A percentile compares a stretch with the other conserved stretches of the same genome.
These are phyloP conservation scores for Bombus picipes DNA, from an alignment of 1,140 invertebrate genomes.

Conservation along the genomic window DNA sequence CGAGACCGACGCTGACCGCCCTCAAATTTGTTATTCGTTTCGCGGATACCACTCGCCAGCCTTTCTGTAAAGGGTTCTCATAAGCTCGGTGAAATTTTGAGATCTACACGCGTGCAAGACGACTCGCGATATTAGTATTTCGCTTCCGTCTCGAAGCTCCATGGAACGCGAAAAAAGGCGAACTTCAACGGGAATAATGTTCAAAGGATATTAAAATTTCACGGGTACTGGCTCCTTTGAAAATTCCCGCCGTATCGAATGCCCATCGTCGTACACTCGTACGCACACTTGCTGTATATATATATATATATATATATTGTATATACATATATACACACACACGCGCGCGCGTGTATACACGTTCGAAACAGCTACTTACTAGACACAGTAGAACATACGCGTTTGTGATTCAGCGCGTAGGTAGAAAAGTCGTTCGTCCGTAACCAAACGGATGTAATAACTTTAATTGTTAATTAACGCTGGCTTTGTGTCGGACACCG, in stretches of 20 bases:
- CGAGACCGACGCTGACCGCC: slow-evolving; percentile 1
- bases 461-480: slow-evolving; percentile 71
- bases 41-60: not conserved
- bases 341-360: accelerated
- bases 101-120: not conserved
- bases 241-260: slow-evolving; percentile 22
- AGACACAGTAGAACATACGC: not conserved
- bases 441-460: slow-evolving; percentile 68
- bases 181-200: not conserved
- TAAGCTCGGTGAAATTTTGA: not conserved
- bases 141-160: not conserved
- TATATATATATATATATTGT: too few relatives aligned
- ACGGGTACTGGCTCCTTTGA: slow-evolving; percentile 34
- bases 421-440: slow-evolving; percentile 63
- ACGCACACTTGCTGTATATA: not conserved
- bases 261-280: not conserved
- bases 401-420: slow-evolving; percentile 21
- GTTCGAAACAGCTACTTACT: too few relatives aligned
- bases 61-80: not conserved
- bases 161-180: not conserved
- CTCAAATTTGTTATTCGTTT: slow-evolving; percentile 19
- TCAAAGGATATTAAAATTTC: slow-evolving; percentile 54
- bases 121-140: not conserved
- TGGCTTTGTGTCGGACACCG: slow-evolving; percentile 59
- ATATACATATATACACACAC: not conserved